Conservation (phyloP, 1,140 invertebrate species). For the Hyphantria cunea region DNA sequence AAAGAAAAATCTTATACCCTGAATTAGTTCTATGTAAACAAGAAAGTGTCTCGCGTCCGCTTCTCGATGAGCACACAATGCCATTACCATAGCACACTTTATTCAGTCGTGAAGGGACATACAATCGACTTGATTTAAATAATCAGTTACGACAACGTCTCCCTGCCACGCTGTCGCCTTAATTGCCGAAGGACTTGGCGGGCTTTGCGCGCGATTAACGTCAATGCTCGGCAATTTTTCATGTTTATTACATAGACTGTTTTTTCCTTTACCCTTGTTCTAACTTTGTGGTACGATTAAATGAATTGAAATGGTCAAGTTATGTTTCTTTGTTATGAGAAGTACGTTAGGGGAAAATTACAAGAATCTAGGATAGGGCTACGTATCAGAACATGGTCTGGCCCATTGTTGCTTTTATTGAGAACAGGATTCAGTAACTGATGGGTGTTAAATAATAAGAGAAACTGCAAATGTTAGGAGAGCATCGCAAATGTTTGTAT, state of each 20-base stretch:
- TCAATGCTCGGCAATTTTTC: neutral
- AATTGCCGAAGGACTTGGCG: neutral
- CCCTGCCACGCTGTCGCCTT: slow-evolving; percentile 20
- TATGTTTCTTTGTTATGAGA: no score
- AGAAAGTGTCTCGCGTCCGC: no score
- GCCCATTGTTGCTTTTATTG: no score
- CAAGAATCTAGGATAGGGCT: neutral
- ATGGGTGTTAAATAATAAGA: no score
- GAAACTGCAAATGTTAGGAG: no score
- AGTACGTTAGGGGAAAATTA: no score
- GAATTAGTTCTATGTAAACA: neutral
- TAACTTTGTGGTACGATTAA: neutral
- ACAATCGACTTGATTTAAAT: slow-evolving; percentile 42
- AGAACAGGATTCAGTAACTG: no score
- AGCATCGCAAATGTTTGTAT: no score
- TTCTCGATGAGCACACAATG: slow-evolving; percentile 4
- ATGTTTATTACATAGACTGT: neutral
- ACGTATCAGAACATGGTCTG: no score
- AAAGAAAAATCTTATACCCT: no score
- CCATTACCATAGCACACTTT: slow-evolving; percentile 41
- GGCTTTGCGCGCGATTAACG: slow-evolving; percentile 2
- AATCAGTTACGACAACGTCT: slow-evolving; percentile 33
- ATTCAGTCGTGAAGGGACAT: slow-evolving; percentile 39
- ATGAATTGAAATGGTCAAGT: no score
- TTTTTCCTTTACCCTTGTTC: neutral